These are phyloP conservation scores for Apogon hyalosoma DNA, from an alignment of 2,797 vertebrate genomes.

Conservation along the genomic window DNA sequence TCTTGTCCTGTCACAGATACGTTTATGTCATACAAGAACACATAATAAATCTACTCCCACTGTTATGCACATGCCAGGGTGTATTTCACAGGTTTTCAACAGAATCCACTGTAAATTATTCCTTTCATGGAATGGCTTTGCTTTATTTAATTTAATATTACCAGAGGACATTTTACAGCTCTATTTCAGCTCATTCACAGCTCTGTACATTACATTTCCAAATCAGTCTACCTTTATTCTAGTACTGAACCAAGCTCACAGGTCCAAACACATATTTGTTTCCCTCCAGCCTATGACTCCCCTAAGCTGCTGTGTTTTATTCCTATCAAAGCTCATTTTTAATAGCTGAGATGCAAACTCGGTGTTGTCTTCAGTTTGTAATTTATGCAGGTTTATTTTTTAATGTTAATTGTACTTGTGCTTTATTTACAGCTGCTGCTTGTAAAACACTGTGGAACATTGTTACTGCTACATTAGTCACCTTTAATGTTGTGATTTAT, in stretches of 20 bases:
- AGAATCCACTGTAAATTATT: background rate
- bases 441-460: slow-evolving; percentile 51
- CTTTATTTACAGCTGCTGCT: slow-evolving; percentile 47
- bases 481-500: slow-evolving; percentile 59
- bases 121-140: background rate
- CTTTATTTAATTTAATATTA: background rate
- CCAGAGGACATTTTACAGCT: background rate
- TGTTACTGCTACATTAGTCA: slow-evolving; percentile 49
- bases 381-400: slow-evolving; percentile 30
- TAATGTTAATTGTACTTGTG: slow-evolving; percentile 33
- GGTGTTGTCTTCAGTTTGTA: slow-evolving; percentile 7
- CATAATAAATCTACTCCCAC: background rate
- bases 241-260: too few relatives aligned
- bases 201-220: too few relatives aligned
- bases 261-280: too few relatives aligned
- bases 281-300: too few relatives aligned
- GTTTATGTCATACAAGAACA: too few relatives aligned
- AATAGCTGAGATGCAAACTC: too few relatives aligned
- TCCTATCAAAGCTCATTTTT: too few relatives aligned
- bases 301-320: too few relatives aligned
- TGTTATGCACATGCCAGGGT: background rate
- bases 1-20: too few relatives aligned
- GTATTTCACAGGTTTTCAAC: background rate
- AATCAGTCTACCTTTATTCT: too few relatives aligned
- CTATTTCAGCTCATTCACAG: too few relatives aligned